phyloP scores from a whole-genome alignment of 2,113 vertebrate species.

The Capricornis sumatraensis region DNA sequence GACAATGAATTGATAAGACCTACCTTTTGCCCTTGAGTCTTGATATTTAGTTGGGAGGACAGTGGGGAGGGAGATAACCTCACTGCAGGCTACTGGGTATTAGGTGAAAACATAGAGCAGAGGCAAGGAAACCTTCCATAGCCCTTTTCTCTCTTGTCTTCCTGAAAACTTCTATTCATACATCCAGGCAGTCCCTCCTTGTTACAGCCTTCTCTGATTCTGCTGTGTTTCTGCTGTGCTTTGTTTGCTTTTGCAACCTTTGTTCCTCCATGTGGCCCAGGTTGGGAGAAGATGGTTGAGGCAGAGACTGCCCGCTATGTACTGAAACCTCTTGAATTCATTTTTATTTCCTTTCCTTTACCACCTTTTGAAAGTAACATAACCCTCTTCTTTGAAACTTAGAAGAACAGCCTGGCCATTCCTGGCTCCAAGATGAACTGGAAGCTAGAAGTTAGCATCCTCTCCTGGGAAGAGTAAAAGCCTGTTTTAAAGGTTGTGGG shows the following conservation, averaged over 20 bases:
- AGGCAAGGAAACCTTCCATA: neutral
- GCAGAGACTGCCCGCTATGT: neutral
- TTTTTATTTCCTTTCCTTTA: constrained; percentile 35
- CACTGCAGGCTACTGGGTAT: neutral
- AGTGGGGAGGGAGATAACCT: neutral
- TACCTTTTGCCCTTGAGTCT: constrained; percentile 26
- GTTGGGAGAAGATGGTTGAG: neutral
- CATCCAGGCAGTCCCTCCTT: neutral
- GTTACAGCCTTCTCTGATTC: neutral
- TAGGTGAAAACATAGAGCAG: neutral
- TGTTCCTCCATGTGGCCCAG: neutral
- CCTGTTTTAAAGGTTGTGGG: neutral
- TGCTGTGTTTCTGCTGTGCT: neutral
- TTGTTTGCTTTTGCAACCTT: neutral
- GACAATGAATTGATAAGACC: neutral
- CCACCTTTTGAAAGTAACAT: constrained; percentile 27
- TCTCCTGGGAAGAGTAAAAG: neutral
- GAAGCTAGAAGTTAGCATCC: neutral
- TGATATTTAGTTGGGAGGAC: neutral
- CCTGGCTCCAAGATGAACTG: neutral
- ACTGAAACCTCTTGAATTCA: neutral
- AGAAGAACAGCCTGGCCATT: constrained; percentile 22
- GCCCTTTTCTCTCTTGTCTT: neutral
- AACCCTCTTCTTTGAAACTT: constrained; percentile 20
- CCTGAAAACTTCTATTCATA: neutral